These are phyloP conservation scores for Bombus pascuorum DNA, from an alignment of 1,140 invertebrate species.

Conservation along the genomic window DNA sequence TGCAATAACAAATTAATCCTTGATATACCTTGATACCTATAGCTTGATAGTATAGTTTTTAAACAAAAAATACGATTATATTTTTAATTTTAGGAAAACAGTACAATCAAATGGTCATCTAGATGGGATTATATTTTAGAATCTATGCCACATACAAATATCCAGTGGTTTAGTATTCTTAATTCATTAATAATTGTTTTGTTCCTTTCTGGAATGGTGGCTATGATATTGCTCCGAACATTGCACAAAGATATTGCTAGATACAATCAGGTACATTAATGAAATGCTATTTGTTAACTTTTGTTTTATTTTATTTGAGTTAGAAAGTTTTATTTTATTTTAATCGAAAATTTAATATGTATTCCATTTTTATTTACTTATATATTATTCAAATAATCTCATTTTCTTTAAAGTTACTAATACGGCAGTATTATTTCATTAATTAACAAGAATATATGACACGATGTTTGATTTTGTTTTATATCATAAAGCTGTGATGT, in stretches of 20 bases:
- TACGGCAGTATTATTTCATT: slow-evolving; percentile 41
- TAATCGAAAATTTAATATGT: background rate
- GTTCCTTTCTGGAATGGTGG: slow-evolving; percentile 98
- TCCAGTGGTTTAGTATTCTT: slow-evolving; percentile 98
- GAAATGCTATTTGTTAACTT: background rate
- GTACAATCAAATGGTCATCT: slow-evolving; percentile 98
- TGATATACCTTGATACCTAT: background rate
- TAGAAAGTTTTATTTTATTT: background rate
- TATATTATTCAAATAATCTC: background rate
- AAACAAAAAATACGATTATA: background rate
- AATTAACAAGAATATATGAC: slow-evolving; percentile 35
- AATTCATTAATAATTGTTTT: slow-evolving; percentile 95
- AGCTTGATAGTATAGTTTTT: background rate
- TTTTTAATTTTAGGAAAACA: slow-evolving; percentile 85
- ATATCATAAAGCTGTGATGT: slow-evolving; percentile 67
- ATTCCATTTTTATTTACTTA: slow-evolving; percentile 10
- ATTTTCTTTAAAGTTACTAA: slow-evolving; percentile 3
- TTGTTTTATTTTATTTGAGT: background rate
- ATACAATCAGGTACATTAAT: slow-evolving; percentile 92
- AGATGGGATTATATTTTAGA: slow-evolving; percentile 99
- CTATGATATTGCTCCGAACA: slow-evolving; percentile 98
- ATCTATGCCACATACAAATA: slow-evolving; percentile 99
- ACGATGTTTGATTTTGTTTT: slow-evolving; percentile 40
- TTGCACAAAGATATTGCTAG: slow-evolving; percentile 99
- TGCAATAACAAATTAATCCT: background rate